Base-by-base conservation (phyloP, 2,797 vertebrate species). In the Graptemys geographica region DNA sequence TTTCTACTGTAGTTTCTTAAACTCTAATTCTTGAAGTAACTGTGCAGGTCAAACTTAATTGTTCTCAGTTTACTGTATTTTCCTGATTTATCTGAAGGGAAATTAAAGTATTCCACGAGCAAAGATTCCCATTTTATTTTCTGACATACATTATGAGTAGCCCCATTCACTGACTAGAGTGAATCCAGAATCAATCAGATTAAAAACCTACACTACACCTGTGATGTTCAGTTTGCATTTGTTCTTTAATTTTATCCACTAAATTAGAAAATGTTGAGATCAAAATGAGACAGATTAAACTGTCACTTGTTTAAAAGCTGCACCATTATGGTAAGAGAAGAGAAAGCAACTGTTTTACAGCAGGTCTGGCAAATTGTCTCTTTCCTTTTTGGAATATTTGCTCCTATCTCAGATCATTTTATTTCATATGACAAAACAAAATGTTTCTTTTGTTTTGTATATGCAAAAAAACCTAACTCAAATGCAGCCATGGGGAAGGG, bases 261-360 rank as follows among this genome's bases (percentile, higher is more conserved):
- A 94, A 90, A 96, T 96, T 97, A 92, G 94, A 96, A 97, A 96
- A 89, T 84, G 83, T 83, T 90, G 90, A 95, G 84, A 78, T 90
- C 86, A 97, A 93, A 82, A 96, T 81, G 80, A 96, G 93, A 90
- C 47, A 88, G 89, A 96, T 93, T 94, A 95, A 92, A 85, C 92
- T 88, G 96, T 51, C 59, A 86, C 80, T 96, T 90, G 69, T 88
- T 89, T 95, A 85, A 84, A 95, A 80, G 37, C 62, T 91, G 84
- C 55, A 28, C 79, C 84, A 92, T 94, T 89, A 86, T 56, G 37
- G 79, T 81, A 94, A 94, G 88, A 87, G 79, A 65, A 47, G 78
- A 37, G n/a, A 52, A 93, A 86, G 89, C 91, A 81, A 87, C 88
- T 69, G 31, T 79, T 84, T 41, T 87, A 51, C 18, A 79, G 59